Evolutionary conservation across 2,888 invertebrate genomes (phyloP).

Genomic region (Euplexia lucipara): DNA sequence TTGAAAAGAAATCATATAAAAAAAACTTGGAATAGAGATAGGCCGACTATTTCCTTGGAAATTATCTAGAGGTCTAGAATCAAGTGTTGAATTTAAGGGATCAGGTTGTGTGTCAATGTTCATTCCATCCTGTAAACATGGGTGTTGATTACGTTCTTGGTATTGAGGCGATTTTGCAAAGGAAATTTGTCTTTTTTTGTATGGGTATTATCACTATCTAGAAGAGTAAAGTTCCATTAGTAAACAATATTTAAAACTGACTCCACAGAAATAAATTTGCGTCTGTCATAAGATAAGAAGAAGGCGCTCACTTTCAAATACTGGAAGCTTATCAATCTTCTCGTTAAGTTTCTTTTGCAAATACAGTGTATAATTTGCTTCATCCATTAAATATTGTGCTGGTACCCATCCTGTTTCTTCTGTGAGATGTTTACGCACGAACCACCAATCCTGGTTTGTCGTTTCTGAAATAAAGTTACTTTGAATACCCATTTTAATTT

Average conservation of each 20-base stretch:
- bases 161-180: constrained; percentile 1
- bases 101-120: no score
- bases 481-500: not conserved
- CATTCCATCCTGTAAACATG: no score
- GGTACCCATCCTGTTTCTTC: constrained; percentile 99
- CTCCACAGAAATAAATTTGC: not conserved
- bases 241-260: not conserved
- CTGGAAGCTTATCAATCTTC: constrained; percentile 97
- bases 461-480: constrained; percentile 90
- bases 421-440: constrained; percentile 96
- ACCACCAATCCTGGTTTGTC: constrained; percentile 98
- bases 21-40: no score
- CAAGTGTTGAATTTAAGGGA: no score
- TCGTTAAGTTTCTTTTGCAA: constrained; percentile 97
- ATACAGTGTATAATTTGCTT: constrained; percentile 95
- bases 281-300: not conserved
- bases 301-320: constrained; percentile 96
- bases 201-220: not conserved
- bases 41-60: no score
- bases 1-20: no score
- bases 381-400: constrained; percentile 96
- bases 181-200: not conserved
- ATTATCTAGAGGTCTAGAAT: no score
- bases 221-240: not conserved
- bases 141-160: not conserved